phyloP scores from a whole-genome alignment of 2,113 vertebrate species.

The Apodemus sylvaticus region DNA sequence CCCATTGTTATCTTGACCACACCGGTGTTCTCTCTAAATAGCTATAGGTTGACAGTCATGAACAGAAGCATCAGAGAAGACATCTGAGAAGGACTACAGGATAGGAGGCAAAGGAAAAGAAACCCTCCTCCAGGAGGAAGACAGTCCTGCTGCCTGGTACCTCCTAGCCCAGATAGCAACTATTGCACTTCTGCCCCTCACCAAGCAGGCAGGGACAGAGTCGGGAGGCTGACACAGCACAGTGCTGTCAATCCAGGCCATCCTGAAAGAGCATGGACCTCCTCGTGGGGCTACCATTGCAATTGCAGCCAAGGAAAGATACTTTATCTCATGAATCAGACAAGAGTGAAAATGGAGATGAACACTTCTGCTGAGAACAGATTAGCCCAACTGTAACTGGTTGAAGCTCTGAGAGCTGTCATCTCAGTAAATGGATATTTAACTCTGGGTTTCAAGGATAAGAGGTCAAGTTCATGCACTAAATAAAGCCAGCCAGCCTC shows the following conservation, averaged over 20 bases:
- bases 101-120: constrained; percentile 57
- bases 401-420: neutral
- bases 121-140: constrained; percentile 30
- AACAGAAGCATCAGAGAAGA: constrained; percentile 17
- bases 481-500: neutral
- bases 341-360: neutral
- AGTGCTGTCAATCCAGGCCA: constrained; percentile 22
- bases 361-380: neutral
- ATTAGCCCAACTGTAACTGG: constrained; percentile 35
- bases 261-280: neutral
- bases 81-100: neutral
- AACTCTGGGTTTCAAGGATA: neutral
- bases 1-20: constrained; percentile 8
- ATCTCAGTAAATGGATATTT: neutral
- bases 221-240: neutral
- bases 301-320: constrained; percentile 20
- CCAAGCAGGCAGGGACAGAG: neutral
- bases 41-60: constrained; percentile 37
- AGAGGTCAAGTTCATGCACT: neutral
- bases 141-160: constrained; percentile 31
- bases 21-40: neutral
- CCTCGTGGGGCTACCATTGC: neutral
- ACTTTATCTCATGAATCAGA: constrained; percentile 37
- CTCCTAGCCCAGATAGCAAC: constrained; percentile 27
- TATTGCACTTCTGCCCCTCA: neutral